Conservation (phyloP, 1,140 invertebrate species). For the Micrasema minimum region DNA sequence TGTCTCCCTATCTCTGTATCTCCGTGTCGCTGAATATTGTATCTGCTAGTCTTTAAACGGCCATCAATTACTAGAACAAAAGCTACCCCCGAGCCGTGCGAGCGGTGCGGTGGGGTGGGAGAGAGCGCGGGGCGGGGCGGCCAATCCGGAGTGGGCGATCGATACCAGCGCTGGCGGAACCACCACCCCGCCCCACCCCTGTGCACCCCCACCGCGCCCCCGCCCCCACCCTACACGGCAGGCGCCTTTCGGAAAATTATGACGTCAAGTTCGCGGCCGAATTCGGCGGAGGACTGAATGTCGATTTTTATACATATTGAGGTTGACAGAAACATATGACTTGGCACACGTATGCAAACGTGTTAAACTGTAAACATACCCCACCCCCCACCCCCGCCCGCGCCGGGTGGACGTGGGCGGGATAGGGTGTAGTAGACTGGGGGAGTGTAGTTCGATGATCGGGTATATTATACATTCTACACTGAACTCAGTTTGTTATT, state of each 20-base stretch:
- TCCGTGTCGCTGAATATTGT: conserved; percentile 26
- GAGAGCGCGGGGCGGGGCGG: conserved; percentile 30
- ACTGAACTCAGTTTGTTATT: too few species aligned
- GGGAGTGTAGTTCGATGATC: background rate
- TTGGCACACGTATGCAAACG: conserved; percentile 16
- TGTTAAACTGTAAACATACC: background rate
- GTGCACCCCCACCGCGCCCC: conserved; percentile 16
- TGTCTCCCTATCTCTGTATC: too few species aligned
- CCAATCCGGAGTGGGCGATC: conserved; percentile 48
- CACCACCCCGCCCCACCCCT: conserved; percentile 16
- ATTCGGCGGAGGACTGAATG: conserved; percentile 22
- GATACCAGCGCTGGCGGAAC: conserved; percentile 43
- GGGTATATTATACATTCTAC: too few species aligned
- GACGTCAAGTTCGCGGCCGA: conserved; percentile 52
- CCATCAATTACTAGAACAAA: conserved; percentile 53
- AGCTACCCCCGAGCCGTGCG: conserved; percentile 30
- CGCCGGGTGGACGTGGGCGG: background rate
- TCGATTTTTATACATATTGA: conserved; percentile 27
- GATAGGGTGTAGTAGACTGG: background rate
- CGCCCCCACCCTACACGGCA: conserved; percentile 14
- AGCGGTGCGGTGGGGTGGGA: conserved; percentile 15
- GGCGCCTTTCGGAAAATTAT: conserved; percentile 42
- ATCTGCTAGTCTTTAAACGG: conserved; percentile 44
- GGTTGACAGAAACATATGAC: conserved; percentile 18
- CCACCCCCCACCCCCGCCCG: background rate